Percentiles rank a stretch among this genome's conserved stretches.
These are phyloP conservation scores for Alloplasta piceator DNA, from an alignment of 2,888 invertebrate genomes.

Conservation along the genomic window DNA sequence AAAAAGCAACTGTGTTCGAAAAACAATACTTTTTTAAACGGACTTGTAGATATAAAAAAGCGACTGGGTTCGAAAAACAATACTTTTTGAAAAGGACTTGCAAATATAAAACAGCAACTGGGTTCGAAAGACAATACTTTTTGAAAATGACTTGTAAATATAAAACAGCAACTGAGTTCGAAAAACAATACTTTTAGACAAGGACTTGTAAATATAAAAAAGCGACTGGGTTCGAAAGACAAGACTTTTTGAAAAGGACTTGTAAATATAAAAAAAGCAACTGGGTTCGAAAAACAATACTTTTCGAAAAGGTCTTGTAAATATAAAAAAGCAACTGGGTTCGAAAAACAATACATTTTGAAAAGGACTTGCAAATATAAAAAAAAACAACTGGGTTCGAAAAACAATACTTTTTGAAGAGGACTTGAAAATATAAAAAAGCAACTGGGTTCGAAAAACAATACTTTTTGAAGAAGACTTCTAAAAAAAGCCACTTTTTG, in stretches of 20 bases:
- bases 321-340: not conserved
- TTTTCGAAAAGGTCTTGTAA: not conserved
- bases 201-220: not conserved
- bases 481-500: too few relatives aligned
- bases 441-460: not conserved
- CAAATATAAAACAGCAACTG: not conserved
- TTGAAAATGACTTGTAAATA: not conserved
- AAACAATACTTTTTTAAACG: not conserved
- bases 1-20: too few relatives aligned
- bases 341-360: not conserved
- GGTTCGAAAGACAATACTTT: not conserved
- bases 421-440: not conserved
- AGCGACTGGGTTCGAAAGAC: not conserved
- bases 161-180: too few relatives aligned
- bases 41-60: not conserved
- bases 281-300: not conserved
- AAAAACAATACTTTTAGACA: not conserved
- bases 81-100: not conserved
- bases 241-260: not conserved
- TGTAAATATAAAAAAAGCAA: too few relatives aligned
- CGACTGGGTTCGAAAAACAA: not conserved
- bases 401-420: not conserved
- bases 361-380: not conserved
- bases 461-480: too few relatives aligned
- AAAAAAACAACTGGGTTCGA: not conserved